Conservation (phyloP, 1,140 invertebrate genomes). For the Zaprionus ghesquierei region DNA sequence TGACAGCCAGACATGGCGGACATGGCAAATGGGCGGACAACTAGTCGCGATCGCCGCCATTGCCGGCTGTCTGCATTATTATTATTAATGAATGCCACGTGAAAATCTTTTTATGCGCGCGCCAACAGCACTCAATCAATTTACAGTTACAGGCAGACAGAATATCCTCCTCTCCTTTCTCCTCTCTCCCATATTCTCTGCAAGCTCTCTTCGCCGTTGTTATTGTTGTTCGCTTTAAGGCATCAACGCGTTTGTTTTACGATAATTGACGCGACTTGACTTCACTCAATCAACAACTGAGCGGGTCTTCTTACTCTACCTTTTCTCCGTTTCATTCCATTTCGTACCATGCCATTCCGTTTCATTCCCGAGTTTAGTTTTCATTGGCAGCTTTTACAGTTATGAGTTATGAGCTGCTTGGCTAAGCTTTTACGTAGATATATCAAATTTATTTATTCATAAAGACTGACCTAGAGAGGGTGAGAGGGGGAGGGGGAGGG, state of each 20-base stretch:
- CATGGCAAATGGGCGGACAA: conserved; percentile 20
- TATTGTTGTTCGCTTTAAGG: conserved; percentile 17
- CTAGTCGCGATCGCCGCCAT: conserved; percentile 26
- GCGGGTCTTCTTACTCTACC: too few species aligned
- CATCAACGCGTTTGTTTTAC: conserved; percentile 20
- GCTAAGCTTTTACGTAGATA: neutral
- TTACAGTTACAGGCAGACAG: conserved; percentile 18
- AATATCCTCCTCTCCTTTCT: neutral
- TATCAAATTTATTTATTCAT: neutral
- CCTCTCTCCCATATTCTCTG: neutral
- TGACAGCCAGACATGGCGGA: neutral
- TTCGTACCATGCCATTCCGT: neutral
- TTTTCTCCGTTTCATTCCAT: neutral
- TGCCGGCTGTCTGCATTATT: conserved; percentile 54
- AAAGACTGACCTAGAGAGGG: too few species aligned
- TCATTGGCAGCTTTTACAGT: neutral
- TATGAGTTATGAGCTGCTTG: neutral
- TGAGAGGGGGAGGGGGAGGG: too few species aligned
- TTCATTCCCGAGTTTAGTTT: neutral
- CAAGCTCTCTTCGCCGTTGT: too few species aligned
- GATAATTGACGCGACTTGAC: conserved; percentile 20
- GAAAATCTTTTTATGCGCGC: conserved; percentile 71
- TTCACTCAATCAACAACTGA: conserved; percentile 26
- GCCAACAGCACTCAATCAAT: conserved; percentile 72
- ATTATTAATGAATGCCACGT: conserved; percentile 79